phyloP scores from a whole-genome alignment of 2,888 invertebrate genomes.

The Halocaridina rubra region DNA sequence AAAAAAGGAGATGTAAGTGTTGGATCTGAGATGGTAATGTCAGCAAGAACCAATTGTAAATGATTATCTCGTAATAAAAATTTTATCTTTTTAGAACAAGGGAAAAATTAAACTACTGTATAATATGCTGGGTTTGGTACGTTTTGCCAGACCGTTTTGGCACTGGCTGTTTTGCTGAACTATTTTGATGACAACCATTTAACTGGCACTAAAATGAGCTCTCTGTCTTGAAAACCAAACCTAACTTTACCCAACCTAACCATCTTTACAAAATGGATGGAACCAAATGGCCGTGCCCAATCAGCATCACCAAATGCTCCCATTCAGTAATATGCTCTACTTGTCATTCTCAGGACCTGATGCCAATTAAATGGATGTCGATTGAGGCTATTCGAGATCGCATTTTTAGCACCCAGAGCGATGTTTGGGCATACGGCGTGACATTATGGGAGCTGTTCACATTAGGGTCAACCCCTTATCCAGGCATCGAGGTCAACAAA shows the following conservation, averaged over 20 bases:
- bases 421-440: constrained; percentile 93
- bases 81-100: not conserved
- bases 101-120: not conserved
- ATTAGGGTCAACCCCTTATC: constrained; percentile 86
- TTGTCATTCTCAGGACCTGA: constrained; percentile 59
- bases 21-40: too few relatives aligned
- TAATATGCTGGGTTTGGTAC: not conserved
- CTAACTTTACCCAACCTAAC: too few relatives aligned
- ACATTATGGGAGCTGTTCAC: constrained; percentile 92
- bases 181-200: too few relatives aligned
- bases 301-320: too few relatives aligned
- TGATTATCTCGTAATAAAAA: too few relatives aligned
- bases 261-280: too few relatives aligned
- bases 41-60: too few relatives aligned
- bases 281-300: too few relatives aligned
- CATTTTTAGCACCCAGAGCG: constrained; percentile 93
- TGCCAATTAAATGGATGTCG: constrained; percentile 86
- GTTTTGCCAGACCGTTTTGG: not conserved
- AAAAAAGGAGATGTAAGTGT: constrained; percentile 80
- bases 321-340: too few relatives aligned
- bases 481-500: constrained; percentile 70
- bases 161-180: too few relatives aligned
- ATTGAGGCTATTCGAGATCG: constrained; percentile 92
- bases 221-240: too few relatives aligned
- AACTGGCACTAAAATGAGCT: too few relatives aligned